phyloP scores from a whole-genome alignment of 2,113 vertebrate genomes.

The Bungarus multicinctus region DNA sequence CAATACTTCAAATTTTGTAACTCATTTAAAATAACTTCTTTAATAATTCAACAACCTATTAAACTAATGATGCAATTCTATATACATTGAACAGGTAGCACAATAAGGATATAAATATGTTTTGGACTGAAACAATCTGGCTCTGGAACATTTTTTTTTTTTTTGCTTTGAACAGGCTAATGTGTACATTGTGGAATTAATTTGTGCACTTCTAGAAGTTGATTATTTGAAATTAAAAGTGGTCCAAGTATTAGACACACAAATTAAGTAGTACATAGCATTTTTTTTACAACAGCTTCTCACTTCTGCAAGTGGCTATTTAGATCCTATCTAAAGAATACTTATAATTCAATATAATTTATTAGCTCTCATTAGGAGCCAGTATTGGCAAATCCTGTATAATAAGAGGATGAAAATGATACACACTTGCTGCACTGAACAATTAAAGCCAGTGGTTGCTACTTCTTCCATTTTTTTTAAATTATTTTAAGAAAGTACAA shows the following conservation, averaged over 20 bases:
- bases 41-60: neutral
- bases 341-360: neutral
- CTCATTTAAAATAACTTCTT: neutral
- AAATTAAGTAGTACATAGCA: neutral
- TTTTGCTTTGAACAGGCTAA: neutral
- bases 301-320: neutral
- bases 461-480: neutral
- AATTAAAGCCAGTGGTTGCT: neutral
- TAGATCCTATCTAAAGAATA: neutral
- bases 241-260: neutral
- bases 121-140: neutral
- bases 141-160: neutral
- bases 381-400: neutral
- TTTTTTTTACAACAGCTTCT: neutral
- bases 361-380: neutral
- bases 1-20: neutral
- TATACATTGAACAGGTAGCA: neutral
- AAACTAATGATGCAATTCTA: neutral
- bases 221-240: neutral
- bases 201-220: neutral
- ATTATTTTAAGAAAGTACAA: neutral
- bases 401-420: neutral
- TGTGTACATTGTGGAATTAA: neutral
- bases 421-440: neutral
- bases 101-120: neutral